These are phyloP conservation scores for Fissipunctia ypsillon DNA, from an alignment of 2,888 invertebrate genomes.

Conservation along the genomic window DNA sequence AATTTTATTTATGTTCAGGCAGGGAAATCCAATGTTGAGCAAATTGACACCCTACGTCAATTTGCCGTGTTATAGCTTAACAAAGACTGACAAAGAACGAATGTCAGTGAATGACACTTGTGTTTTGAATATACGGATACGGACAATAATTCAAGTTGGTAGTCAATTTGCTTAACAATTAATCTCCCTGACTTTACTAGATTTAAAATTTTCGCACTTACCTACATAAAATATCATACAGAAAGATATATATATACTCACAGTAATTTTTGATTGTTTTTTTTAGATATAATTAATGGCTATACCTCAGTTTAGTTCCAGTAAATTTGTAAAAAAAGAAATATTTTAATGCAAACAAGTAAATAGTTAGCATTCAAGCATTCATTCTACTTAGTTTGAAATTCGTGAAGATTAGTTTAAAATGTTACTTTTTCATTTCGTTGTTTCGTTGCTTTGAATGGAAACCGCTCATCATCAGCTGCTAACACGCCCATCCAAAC, in stretches of 20 bases:
- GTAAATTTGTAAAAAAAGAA: neutral
- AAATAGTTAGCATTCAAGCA: neutral
- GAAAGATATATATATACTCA: neutral
- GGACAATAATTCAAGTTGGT: neutral
- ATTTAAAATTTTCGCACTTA: no score
- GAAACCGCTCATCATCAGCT: constrained; percentile 49
- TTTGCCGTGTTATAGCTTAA: neutral
- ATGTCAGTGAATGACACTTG: neutral
- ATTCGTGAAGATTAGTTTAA: neutral
- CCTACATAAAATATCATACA: neutral
- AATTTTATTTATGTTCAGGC: neutral
- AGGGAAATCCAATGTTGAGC: neutral
- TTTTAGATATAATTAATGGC: neutral
- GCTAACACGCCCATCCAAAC: constrained; percentile 51
- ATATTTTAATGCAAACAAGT: neutral
- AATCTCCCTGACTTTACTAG: neutral
- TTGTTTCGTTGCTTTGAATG: constrained; percentile 45
- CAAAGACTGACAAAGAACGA: neutral
- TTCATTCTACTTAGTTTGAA: neutral
- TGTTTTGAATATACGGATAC: neutral
- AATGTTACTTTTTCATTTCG: constrained; percentile 14
- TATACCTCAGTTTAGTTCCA: neutral
- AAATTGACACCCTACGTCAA: neutral
- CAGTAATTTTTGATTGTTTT: neutral
- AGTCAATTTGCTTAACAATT: no score